Percentiles rank a stretch among this genome's conserved stretches.
Conservation (phyloP, 2,113 vertebrate species). For the Spheniscus mendiculus region DNA sequence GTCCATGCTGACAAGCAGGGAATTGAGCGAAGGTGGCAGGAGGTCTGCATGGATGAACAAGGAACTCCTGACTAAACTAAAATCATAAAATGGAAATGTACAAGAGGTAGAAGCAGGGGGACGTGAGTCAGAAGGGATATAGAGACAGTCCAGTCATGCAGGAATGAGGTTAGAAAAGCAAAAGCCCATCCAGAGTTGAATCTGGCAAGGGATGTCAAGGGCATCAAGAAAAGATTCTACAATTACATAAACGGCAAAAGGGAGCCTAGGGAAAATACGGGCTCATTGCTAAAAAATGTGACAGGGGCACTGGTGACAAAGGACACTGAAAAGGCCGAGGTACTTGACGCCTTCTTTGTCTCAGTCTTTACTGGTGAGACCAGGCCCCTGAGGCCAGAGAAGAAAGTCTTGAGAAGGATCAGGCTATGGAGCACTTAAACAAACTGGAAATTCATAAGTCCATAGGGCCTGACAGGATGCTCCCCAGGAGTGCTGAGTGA, state of each 20-base stretch:
- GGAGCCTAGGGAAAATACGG: not conserved
- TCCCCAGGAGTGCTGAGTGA: not conserved
- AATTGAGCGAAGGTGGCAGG: not conserved
- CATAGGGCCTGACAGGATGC: not conserved
- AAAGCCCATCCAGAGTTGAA: not conserved
- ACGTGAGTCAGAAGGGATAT: not conserved
- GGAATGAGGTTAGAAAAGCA: not conserved
- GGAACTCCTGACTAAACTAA: not conserved
- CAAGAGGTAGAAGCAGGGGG: not conserved
- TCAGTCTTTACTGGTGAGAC: not conserved
- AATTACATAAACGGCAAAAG: not conserved
- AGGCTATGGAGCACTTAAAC: not conserved
- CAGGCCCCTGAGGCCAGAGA: not conserved
- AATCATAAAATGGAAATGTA: not conserved
- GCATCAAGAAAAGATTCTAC: not conserved
- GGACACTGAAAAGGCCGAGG: not conserved
- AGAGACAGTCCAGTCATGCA: not conserved
- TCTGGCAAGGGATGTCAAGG: not conserved
- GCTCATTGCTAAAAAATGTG: not conserved
- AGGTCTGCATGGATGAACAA: not conserved
- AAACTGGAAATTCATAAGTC: not conserved
- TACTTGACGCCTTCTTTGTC: not conserved
- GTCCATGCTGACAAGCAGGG: not conserved
- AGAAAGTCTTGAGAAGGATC: not conserved
- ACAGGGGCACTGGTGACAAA: not conserved